Percentiles rank a stretch among this genome's conserved stretches.
phyloP scores from a whole-genome alignment of 2,888 invertebrate genomes.

The Ryuthela nishihirai region DNA sequence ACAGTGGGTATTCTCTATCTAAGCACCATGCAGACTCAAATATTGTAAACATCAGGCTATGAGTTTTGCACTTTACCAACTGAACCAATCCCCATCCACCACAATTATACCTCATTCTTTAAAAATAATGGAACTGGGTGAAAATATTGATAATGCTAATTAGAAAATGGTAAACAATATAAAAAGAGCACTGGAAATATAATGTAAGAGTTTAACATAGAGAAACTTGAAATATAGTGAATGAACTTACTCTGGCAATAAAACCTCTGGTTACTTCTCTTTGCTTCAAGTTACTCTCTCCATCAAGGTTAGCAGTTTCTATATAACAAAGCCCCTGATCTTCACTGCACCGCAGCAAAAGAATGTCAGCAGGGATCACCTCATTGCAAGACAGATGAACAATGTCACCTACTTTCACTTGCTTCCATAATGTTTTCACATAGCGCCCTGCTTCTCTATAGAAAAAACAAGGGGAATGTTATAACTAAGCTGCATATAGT shows the following conservation, averaged over 20 bases:
- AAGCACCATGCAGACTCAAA: too few species aligned
- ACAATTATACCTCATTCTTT: not conserved
- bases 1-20: too few species aligned
- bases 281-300: slow-evolving; percentile 98
- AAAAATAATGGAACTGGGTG: not conserved
- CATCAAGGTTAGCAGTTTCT: slow-evolving; percentile 97
- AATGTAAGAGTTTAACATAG: too few species aligned
- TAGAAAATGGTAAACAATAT: not conserved
- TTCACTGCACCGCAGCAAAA: slow-evolving; percentile 79
- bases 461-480: too few species aligned
- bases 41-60: too few species aligned
- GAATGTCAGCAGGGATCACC: slow-evolving; percentile 91
- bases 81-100: too few species aligned
- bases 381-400: slow-evolving; percentile 95
- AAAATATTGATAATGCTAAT: too few species aligned
- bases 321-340: slow-evolving; percentile 92
- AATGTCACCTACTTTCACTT: slow-evolving; percentile 87
- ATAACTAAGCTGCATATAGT: too few species aligned
- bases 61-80: too few species aligned
- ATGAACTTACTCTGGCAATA: slow-evolving; percentile 61
- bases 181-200: too few species aligned
- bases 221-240: not conserved
- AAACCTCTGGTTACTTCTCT: slow-evolving; percentile 82
- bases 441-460: slow-evolving; percentile 75
- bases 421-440: slow-evolving; percentile 81